Evolutionary conservation across 2,113 vertebrate genomes (phyloP).

Genomic region (Sterna hirundo): DNA sequence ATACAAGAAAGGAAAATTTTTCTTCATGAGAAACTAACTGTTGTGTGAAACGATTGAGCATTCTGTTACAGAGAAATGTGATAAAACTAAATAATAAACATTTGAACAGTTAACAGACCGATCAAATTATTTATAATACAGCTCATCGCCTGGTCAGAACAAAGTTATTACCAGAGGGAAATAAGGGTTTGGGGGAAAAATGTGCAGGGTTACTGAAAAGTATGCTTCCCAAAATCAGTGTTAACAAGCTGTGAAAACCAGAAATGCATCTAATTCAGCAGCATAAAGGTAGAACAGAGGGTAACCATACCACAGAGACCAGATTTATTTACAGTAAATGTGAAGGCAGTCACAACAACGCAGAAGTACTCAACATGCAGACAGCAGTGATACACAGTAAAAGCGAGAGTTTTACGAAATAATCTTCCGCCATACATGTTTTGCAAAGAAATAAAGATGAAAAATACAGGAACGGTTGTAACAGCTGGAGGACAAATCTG

Average conservation of each 20-base stretch:
- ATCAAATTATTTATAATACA: neutral
- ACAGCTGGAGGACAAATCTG: neutral
- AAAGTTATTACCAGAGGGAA: neutral
- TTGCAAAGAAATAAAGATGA: neutral
- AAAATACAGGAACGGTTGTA: neutral
- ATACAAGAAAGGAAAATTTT: neutral
- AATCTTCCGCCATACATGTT: neutral
- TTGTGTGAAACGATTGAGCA: neutral
- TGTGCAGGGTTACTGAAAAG: neutral
- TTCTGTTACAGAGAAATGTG: neutral
- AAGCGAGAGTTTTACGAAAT: neutral
- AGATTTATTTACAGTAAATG: neutral
- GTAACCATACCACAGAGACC: neutral
- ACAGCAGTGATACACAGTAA: neutral
- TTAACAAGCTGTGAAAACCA: neutral
- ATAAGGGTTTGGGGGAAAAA: neutral
- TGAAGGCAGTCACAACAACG: neutral
- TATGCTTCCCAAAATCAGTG: neutral
- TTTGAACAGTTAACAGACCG: neutral
- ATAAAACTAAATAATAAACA: neutral
- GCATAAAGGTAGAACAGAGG: neutral
- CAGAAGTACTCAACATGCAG: neutral
- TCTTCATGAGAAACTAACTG: neutral
- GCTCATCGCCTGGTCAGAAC: neutral
- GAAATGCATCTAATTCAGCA: neutral